Conservation (phyloP, 2,797 vertebrate genomes). For the Sphenopsis melanotis region DNA sequence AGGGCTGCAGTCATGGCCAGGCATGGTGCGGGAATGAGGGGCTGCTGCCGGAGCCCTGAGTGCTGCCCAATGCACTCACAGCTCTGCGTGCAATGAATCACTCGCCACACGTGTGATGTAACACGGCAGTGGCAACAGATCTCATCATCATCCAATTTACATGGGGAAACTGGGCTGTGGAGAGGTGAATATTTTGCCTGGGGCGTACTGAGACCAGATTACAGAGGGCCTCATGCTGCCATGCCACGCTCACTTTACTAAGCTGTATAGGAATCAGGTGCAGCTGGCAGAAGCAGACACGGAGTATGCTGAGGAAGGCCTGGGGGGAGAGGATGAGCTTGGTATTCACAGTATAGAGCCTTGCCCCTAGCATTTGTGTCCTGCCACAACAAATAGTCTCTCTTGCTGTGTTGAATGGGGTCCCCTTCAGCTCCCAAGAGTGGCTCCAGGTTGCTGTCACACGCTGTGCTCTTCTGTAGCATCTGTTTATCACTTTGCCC, state of each 20-base stretch:
- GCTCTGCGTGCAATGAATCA: not conserved
- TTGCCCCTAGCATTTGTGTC: not conserved
- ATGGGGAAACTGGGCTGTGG: not conserved
- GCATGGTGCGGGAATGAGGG: not conserved
- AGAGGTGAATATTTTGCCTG: not conserved
- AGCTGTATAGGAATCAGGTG: not conserved
- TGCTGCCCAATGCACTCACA: not conserved
- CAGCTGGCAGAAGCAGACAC: not conserved
- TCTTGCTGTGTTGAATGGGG: not conserved
- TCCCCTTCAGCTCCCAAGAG: not conserved
- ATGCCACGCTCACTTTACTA: not conserved
- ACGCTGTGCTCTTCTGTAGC: accelerated
- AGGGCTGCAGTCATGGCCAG: accelerated
- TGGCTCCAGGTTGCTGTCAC: not conserved
- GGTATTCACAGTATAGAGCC: not conserved
- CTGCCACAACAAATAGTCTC: not conserved
- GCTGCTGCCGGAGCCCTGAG: not conserved
- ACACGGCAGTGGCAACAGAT: not conserved
- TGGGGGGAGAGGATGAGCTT: not conserved
- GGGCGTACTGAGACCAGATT: not conserved
- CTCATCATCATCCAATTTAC: slow-evolving; percentile 18
- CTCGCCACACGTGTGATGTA: not conserved
- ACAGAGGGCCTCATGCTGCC: not conserved
- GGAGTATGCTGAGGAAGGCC: not conserved
- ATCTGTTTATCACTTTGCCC: not conserved